phyloP scores from a whole-genome alignment of 2,888 invertebrate species.

The Drosophila pseudotakahashii region DNA sequence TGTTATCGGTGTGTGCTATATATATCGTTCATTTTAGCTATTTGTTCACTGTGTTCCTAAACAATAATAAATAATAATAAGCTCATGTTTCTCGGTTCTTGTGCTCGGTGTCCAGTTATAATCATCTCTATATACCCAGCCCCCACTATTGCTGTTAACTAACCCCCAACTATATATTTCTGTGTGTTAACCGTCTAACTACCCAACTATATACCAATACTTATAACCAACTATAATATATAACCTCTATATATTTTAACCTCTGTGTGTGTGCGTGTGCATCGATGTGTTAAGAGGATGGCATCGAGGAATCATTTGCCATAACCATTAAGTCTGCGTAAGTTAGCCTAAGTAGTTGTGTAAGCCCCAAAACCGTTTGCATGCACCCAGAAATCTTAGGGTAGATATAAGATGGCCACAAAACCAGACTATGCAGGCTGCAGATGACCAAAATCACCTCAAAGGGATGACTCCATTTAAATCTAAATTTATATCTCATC shows the following conservation, averaged over 20 bases:
- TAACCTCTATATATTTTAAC: conserved; percentile 9
- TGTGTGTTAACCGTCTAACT: conserved; percentile 48
- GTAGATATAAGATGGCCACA: conserved; percentile 11
- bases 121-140: conserved; percentile 29
- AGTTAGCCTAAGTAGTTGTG: conserved; percentile 62
- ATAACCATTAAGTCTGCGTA: conserved; percentile 52
- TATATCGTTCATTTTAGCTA: conserved; percentile 48
- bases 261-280: conserved; percentile 35
- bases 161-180: conserved; percentile 17
- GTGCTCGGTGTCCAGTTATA: conserved; percentile 62
- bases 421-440: conserved; percentile 2
- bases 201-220: conserved; percentile 19
- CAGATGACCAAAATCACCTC: conserved; percentile 14
- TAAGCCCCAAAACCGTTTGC: conserved; percentile 57
- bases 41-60: conserved; percentile 41
- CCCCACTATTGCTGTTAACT: conserved; percentile 40
- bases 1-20: conserved; percentile 65
- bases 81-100: conserved; percentile 53
- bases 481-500: conserved; percentile 28
- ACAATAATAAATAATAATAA: conserved; percentile 30
- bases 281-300: conserved; percentile 41
- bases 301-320: conserved; percentile 35
- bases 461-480: conserved; percentile 15
- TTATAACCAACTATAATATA: conserved; percentile 16
- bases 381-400: conserved; percentile 39